Conservation (phyloP, 1,140 invertebrate genomes). For the Galleria mellonella region DNA sequence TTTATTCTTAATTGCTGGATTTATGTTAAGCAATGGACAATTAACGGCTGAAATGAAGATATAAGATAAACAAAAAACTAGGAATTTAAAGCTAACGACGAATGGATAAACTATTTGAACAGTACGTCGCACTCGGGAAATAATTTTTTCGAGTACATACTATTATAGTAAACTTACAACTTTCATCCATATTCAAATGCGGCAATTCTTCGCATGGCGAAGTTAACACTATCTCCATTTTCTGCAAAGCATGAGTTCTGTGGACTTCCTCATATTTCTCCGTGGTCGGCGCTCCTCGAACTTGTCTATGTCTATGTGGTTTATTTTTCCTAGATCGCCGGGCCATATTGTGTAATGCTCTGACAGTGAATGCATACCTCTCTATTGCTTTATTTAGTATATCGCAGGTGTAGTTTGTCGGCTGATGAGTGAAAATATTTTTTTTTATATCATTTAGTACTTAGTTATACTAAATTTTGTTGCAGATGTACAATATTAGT, state of each 20-base stretch:
- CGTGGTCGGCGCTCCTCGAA: background rate
- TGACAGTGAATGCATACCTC: conserved; percentile 36
- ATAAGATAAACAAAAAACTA: no score
- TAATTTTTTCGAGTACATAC: background rate
- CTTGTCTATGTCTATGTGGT: background rate
- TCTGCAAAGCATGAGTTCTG: conserved; percentile 29
- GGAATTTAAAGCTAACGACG: no score
- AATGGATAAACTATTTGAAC: no score
- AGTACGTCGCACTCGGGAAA: no score
- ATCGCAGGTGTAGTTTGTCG: conserved; percentile 32
- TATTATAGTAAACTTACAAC: conserved; percentile 74
- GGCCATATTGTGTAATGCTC: conserved; percentile 13
- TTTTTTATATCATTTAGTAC: background rate
- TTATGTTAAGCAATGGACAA: no score
- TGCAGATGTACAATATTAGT: no score
- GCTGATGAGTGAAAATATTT: conserved; percentile 15
- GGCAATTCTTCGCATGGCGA: conserved; percentile 76
- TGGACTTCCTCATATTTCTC: background rate
- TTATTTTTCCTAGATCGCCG: background rate
- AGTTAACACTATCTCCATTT: conserved; percentile 72
- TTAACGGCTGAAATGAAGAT: no score
- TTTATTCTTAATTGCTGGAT: conserved; percentile 46
- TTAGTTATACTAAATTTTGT: no score
- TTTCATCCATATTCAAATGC: conserved; percentile 81
- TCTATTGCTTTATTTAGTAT: conserved; percentile 42